Evolutionary conservation across 1,140 invertebrate species (phyloP).

Genomic region (Protaetia brevitarsis): DNA sequence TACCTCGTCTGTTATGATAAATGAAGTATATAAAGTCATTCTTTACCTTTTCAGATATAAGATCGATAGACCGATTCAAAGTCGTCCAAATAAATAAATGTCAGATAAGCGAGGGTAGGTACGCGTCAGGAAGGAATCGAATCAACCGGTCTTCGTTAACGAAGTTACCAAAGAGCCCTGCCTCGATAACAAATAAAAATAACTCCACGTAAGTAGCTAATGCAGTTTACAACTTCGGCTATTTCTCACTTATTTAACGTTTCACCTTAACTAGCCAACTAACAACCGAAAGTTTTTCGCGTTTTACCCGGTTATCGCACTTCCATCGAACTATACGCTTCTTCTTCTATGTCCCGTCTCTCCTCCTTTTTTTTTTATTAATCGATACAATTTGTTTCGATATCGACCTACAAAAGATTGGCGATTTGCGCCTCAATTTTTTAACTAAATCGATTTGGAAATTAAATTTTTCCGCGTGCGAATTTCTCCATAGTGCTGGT

Average conservation of each 20-base stretch:
- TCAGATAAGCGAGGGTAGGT: conserved; percentile 8
- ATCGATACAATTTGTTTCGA: no score
- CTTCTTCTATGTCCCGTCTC: no score
- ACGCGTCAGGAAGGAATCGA: conserved; percentile 9
- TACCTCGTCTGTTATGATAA: no score
- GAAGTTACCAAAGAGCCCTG: conserved; percentile 14
- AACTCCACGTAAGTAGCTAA: conserved; percentile 28
- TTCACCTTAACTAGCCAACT: conserved; percentile 13
- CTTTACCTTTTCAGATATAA: no score
- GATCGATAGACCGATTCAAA: not conserved
- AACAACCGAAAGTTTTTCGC: not conserved
- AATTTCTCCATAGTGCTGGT: no score
- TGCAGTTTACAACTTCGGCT: conserved; percentile 27
- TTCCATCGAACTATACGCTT: no score
- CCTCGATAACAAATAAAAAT: conserved; percentile 31
- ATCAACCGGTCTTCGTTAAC: conserved; percentile 3
- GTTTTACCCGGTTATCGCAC: not conserved
- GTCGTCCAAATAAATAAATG: not conserved
- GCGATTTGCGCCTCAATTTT: no score
- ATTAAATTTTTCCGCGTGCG: not conserved
- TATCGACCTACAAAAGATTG: no score
- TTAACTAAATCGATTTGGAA: no score
- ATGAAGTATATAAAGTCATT: not conserved
- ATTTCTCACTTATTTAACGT: conserved; percentile 30
- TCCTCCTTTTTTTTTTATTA: no score